Conservation (phyloP, 2,888 invertebrate genomes). For the Phaedon cochleariae region DNA sequence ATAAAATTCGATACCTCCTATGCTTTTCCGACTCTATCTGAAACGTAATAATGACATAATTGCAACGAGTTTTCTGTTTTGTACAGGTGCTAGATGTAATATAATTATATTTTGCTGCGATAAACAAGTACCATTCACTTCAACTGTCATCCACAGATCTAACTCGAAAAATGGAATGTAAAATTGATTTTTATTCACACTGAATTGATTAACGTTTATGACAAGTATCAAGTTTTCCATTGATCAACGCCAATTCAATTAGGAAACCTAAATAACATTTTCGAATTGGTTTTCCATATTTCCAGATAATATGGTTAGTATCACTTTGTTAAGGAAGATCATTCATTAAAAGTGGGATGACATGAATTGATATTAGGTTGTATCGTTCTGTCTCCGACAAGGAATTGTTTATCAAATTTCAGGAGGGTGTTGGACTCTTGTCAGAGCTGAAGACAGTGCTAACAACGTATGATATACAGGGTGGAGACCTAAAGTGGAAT, state of each 20-base stretch:
- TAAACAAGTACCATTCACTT: slow-evolving; percentile 9
- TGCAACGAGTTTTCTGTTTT: not conserved
- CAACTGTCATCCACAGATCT: slow-evolving; percentile 7
- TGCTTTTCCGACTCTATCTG: not conserved
- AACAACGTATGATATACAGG: no score
- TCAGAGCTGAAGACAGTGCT: no score
- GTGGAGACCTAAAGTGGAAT: no score
- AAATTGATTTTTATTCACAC: not conserved
- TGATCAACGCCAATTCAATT: not conserved
- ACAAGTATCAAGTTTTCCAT: not conserved
- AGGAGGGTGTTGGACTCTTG: no score
- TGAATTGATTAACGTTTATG: slow-evolving; percentile 1
- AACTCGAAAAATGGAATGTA: not conserved
- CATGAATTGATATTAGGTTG: no score
- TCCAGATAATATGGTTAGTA: no score
- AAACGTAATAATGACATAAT: not conserved
- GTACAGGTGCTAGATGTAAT: slow-evolving; percentile 7
- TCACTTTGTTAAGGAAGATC: no score
- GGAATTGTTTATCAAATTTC: no score
- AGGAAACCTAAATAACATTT: not conserved
- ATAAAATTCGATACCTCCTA: no score
- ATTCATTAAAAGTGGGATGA: no score
- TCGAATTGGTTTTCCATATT: no score
- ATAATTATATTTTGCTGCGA: slow-evolving; percentile 7
- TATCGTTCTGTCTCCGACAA: no score